Base-by-base conservation (phyloP, 2,797 vertebrate species). In the Diplodus puntazzo region DNA sequence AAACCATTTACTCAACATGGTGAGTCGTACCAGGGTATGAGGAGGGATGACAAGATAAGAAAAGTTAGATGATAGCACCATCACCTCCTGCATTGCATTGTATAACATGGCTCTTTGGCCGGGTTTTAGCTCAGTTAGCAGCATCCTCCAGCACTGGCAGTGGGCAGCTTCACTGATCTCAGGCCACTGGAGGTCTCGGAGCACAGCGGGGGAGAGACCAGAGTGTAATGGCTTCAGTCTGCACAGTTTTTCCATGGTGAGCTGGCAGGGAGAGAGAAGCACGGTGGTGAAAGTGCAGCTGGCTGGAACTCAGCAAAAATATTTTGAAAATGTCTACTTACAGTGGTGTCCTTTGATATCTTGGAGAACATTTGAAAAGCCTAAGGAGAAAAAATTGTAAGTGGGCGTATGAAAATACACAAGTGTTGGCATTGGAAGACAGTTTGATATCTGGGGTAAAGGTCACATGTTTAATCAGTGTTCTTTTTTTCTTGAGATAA, bases 91-190 rank as follows among this genome's bases (percentile, higher is more conserved):
- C 68, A 97, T 80, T 60, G 94, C 89, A 73, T 91, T 89, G 84
- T 96, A 93, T 49, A 97, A 66, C 8, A 96, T 94, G 21, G 95
- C 96, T 16, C 92, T 96, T 50, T 96, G 96, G 17, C 94, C 94
- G 4, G 95, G 93, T 17, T 92, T 94, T 16, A 97, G 95, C 58
- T 94, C 92, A 3, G 92, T 87, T 42, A 97, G 91, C 70, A 96
- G 80, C 6, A 77, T 88, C 48, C 70, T 93, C 94, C 96, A 95
- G 88, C 97, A 98, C 14, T 83, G 86, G 68, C 97, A 98, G 60
- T 88, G 82, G 21, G 86, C 52, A 23, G 49, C 59, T 50, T 81
- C 80, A 91, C 75, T 91, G 87, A 84, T 87, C 59, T 90, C 92
- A 77, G 86, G 87, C 86, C 86, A 89, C 58, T 92, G 89, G 61